phyloP scores from a whole-genome alignment of 2,888 invertebrate genomes.

The Uropetala carovei region DNA sequence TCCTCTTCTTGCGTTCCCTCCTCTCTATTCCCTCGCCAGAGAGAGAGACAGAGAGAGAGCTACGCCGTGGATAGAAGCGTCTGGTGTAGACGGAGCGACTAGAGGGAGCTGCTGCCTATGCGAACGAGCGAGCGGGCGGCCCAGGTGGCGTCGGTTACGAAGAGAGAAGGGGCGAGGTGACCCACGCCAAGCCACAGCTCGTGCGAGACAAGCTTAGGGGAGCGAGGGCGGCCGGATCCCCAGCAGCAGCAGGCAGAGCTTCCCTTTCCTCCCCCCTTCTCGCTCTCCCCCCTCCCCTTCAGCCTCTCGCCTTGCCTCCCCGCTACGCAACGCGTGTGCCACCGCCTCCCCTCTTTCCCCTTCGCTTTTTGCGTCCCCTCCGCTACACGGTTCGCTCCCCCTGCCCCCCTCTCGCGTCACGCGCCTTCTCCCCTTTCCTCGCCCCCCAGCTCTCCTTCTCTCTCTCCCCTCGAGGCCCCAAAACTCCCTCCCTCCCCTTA shows the following conservation, averaged over 20 bases:
- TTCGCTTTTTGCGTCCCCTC: not conserved
- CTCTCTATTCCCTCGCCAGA: not conserved
- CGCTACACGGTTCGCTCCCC: not conserved
- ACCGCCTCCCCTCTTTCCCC: not conserved
- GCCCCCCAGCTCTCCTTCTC: not conserved
- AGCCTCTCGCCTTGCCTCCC: not conserved
- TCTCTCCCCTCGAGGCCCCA: not conserved
- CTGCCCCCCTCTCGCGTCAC: not conserved
- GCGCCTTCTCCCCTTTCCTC: not conserved
- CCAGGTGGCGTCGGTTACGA: constrained; percentile 26
- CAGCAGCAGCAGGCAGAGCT: constrained; percentile 45
- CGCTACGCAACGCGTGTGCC: constrained; percentile 54
- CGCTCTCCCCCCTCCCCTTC: not conserved
- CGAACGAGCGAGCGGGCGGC: constrained; percentile 18
- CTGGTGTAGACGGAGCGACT: not conserved
- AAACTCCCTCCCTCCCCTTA: not conserved
- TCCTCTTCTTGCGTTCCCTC: not conserved
- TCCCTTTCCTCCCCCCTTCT: not conserved
- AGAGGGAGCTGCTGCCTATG: not conserved
- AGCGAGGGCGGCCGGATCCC: constrained; percentile 53
- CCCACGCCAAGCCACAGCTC: constrained; percentile 50
- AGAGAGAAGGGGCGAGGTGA: not conserved
- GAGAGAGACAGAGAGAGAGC: not conserved
- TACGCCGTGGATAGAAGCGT: not conserved
- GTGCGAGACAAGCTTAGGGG: constrained; percentile 57